Percentiles rank a stretch among this genome's conserved stretches.
These are phyloP conservation scores for Willowsia nigromaculata DNA, from an alignment of 2,888 invertebrate genomes.

Conservation along the genomic window DNA sequence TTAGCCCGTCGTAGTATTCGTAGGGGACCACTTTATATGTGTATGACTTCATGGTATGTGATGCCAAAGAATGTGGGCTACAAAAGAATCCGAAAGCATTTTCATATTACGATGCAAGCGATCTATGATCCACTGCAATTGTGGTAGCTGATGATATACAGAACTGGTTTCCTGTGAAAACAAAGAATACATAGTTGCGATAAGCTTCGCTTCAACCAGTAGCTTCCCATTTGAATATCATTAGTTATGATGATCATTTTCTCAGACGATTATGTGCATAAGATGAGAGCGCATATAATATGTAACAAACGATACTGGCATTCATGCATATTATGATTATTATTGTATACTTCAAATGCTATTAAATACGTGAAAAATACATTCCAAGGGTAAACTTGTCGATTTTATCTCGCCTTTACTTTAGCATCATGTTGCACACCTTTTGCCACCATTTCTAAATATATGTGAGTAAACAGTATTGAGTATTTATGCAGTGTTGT, in stretches of 20 bases:
- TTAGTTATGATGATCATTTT: conserved; percentile 31
- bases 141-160: not conserved
- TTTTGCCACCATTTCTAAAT: not conserved
- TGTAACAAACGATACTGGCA: not conserved
- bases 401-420: conserved; percentile 47
- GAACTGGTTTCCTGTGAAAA: conserved; percentile 67
- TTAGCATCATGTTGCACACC: conserved; percentile 18
- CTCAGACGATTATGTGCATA: not conserved
- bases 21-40: too few species aligned
- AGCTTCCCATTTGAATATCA: conserved; percentile 27
- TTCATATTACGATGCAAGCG: not conserved
- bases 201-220: conserved; percentile 18
- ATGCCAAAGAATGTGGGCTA: not conserved
- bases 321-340: not conserved
- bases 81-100: not conserved
- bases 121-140: not conserved
- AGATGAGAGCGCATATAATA: not conserved
- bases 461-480: not conserved
- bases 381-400: conserved; percentile 49
- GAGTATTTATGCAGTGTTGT: not conserved
- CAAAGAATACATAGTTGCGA: not conserved
- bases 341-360: not conserved
- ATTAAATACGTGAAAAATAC: not conserved
- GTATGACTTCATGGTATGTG: too few species aligned
- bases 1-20: too few species aligned